Evolutionary conservation across 2,113 vertebrate genomes (phyloP).

Genomic region (Sorex fumeus): DNA sequence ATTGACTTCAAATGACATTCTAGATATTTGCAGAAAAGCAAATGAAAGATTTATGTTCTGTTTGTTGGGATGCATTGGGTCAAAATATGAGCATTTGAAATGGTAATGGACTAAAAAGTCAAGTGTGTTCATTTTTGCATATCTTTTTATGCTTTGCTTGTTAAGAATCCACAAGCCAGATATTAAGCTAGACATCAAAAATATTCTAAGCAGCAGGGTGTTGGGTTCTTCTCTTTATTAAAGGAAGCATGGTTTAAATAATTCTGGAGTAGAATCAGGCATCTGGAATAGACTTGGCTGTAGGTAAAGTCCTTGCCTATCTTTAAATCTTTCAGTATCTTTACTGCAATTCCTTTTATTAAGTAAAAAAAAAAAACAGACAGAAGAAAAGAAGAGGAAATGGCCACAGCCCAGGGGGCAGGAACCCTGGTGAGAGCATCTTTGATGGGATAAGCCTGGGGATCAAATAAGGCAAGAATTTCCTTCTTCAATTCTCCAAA

Average conservation of each 20-base stretch:
- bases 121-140: neutral
- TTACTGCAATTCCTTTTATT: neutral
- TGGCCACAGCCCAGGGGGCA: neutral
- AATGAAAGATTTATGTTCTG: conserved; percentile 43
- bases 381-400: neutral
- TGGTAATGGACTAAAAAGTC: conserved; percentile 46
- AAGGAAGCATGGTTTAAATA: neutral
- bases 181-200: conserved; percentile 25
- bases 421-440: neutral
- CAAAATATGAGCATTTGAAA: conserved; percentile 59
- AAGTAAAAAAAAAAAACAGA: neutral
- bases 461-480: neutral
- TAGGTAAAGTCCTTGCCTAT: neutral
- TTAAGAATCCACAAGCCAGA: neutral
- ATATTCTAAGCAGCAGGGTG: neutral
- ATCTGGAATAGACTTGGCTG: neutral
- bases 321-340: neutral
- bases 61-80: neutral
- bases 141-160: neutral
- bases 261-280: neutral
- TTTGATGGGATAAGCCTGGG: neutral
- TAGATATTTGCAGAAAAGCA: conserved; percentile 60
- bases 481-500: no score
- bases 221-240: neutral
- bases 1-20: conserved; percentile 50